These are phyloP conservation scores for Carlito syrichta DNA, from an alignment of 2,113 vertebrate species.

Conservation along the genomic window DNA sequence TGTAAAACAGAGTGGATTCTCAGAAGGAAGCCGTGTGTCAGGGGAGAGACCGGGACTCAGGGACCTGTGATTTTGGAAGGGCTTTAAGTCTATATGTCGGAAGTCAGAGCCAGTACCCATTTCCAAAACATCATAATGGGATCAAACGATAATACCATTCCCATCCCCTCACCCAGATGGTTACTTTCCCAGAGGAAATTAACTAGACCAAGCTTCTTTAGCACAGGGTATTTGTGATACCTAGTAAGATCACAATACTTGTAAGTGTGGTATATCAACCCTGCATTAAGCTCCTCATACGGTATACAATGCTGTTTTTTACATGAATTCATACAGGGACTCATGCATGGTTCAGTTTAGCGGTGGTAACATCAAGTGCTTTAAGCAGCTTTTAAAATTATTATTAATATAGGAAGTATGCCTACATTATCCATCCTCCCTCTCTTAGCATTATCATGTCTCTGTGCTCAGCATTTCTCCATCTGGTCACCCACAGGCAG, in stretches of 20 bases:
- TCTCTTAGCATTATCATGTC: neutral
- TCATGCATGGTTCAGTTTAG: neutral
- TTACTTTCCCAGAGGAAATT: neutral
- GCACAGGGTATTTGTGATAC: neutral
- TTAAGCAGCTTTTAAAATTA: neutral
- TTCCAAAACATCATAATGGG: neutral
- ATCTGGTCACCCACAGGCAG: neutral
- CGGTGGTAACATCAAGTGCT: neutral
- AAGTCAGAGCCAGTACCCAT: neutral
- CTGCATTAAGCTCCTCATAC: neutral
- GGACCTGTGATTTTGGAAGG: no score
- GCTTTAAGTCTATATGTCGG: neutral
- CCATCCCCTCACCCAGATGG: neutral
- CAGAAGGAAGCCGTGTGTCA: neutral
- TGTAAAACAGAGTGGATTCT: neutral
- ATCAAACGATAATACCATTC: neutral
- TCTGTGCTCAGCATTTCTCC: neutral
- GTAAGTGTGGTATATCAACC: fast-evolving
- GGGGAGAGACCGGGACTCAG: neutral
- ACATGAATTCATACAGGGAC: neutral
- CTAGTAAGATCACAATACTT: neutral
- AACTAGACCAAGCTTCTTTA: neutral
- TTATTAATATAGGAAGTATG: neutral
- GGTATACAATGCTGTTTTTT: neutral
- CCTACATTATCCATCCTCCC: neutral